Evolutionary conservation across 2,797 vertebrate genomes (phyloP), one percentile per base, ranked within the genome.

Genomic region (Calcarius lapponicus): DNA sequence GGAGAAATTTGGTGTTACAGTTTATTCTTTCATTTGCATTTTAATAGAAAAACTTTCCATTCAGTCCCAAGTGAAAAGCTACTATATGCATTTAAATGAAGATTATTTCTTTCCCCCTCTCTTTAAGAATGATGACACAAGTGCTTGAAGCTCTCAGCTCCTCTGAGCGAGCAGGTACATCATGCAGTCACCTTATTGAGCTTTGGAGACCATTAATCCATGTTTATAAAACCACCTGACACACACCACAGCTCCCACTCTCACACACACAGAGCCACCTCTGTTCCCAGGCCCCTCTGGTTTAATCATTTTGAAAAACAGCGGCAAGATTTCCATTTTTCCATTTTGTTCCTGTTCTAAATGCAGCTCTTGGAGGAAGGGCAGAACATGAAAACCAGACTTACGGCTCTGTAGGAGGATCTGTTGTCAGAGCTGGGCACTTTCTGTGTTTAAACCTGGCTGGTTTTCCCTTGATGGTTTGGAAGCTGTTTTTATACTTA

Each of bases 11-110:
- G 95, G 95, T 98, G 96, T 97, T 96, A 97, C 90, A 96, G 95
- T 97, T 97, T 95, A 95, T 97, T 97, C 97, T 97, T 98, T 98
- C 97, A 98, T 98, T 98, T 98, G 98, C 98, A 98, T 98, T 98
- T 98, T 98, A 98, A 98, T 98, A 97, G 98, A 97, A 98, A 98
- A 98, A 98, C 98, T 98, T 98, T 97, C 96, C 91, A 95, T 96
- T 96, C 76, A 83, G 97, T 98, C 98, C 98, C 97, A 97, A 96
- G 96, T 97, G 97, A 97, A 97, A 98, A 98, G 97, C 80, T 96
- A 94, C 97, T 96, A 97, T 97, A 98, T 98, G 98, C 98, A 98
- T 98, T 98, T 98, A 97, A 98, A 98, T 98, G 97, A 98, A 97
- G 95, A 94, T 93, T 84, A 91, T 91, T 71, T 92, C 66, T 80